These are phyloP conservation scores for Salpingus planirostris DNA, from an alignment of 2,888 invertebrate species.

Conservation along the genomic window DNA sequence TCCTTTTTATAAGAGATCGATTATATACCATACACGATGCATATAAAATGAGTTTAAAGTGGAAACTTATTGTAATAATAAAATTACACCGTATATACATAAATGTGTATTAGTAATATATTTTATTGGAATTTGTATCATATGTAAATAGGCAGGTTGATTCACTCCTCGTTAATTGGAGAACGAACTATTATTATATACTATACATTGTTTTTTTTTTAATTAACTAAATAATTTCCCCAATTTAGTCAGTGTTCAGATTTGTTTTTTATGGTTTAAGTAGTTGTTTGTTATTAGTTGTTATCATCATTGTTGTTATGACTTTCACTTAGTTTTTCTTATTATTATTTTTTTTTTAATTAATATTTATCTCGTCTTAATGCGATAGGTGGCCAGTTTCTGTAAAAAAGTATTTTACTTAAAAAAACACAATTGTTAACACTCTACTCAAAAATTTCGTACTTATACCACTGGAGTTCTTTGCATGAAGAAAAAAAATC, in stretches of 20 bases:
- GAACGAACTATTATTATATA: conserved; percentile 27
- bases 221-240: too few species aligned
- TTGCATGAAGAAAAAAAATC: neutral
- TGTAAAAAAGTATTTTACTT: conserved; percentile 23
- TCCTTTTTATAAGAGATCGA: conserved; percentile 34
- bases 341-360: conserved; percentile 23
- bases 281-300: conserved; percentile 35
- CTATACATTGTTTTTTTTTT: conserved; percentile 34
- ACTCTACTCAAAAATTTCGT: conserved; percentile 1
- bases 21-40: neutral
- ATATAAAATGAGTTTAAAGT: conserved; percentile 13
- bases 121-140: conserved; percentile 32
- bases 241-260: conserved; percentile 27
- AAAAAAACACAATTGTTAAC: conserved; percentile 4
- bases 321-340: conserved; percentile 18
- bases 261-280: conserved; percentile 29
- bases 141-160: conserved; percentile 29
- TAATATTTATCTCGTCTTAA: conserved; percentile 6
- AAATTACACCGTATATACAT: conserved; percentile 20
- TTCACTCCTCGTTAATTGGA: conserved; percentile 23
- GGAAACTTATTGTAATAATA: conserved; percentile 10
- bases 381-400: conserved; percentile 26
- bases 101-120: conserved; percentile 30
- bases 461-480: conserved; percentile 2
- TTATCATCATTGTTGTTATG: conserved; percentile 25